Evolutionary conservation across 1,140 invertebrate genomes (phyloP), one percentile per base, ranked within the genome.

Genomic region (Drosophila bipectinata): DNA sequence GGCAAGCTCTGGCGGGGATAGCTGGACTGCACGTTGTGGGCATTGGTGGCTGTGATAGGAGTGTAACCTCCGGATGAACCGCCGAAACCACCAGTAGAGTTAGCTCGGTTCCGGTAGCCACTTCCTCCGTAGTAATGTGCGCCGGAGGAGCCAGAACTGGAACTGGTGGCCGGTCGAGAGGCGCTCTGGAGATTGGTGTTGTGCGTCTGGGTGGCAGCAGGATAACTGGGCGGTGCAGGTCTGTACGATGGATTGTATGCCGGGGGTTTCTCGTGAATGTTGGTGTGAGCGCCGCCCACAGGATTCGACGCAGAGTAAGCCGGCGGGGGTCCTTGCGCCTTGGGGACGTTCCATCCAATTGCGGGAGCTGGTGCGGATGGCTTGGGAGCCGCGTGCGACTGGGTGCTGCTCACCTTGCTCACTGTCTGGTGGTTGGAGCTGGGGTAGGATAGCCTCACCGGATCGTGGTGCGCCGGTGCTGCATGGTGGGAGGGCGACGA

Each of bases 271-370:
- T 91, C 90, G 34, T 91, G 41, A 3, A 91, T 63, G 44, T 91
- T 91, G 47, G 90, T 83, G 41, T 58, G 80, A 3, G 90, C 89
- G 0, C 89, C 90, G 9, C 89, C 88, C 1, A 10, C 64, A 3
- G 87, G 73, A 73, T 90, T 90, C 2, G 47, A 54, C 9, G 82
- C 63, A 1, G 85, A 79, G 59, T 92, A 91, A 0, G 90, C 71
- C 1, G 90, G 90, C 26, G 88, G 90, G 9, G 90, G 88, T 3
- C 87, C 88, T 32, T 85, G 79, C 0, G 77, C 39, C 72, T 91
- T 84, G 0, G 73, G 90, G 8, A 89, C 79, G 64, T 91, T 91
- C 90, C 90, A 91, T 28, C 90, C 90, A 3, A 91, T 76, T 4
- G 83, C 72, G 5, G 72, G 44, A 0, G 77, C 44, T 4, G 80